Evolutionary conservation across 2,797 vertebrate genomes (phyloP).

Genomic region (Phataginus tetradactyla): DNA sequence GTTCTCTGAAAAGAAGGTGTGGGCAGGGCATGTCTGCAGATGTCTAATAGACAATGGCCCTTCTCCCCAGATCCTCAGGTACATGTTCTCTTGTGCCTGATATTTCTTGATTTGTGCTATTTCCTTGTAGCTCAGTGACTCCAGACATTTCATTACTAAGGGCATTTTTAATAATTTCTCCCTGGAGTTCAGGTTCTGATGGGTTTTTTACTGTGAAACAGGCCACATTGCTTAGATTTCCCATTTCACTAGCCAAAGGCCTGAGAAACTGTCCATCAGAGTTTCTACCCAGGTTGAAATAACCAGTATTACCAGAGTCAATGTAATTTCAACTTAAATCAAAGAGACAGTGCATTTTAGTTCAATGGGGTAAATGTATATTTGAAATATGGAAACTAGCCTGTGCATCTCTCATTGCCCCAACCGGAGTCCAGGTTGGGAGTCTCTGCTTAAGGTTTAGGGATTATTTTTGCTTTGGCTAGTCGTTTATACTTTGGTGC

Average conservation of each 20-base stretch:
- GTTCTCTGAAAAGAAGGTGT: not conserved
- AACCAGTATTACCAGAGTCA: not conserved
- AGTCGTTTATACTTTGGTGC: not conserved
- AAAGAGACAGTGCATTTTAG: not conserved
- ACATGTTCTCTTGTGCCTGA: not conserved
- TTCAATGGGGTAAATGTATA: not conserved
- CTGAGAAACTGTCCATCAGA: not conserved
- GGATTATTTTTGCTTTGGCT: not conserved
- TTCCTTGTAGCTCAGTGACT: not conserved
- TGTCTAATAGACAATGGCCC: accelerated
- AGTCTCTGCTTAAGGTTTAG: not conserved
- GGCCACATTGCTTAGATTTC: not conserved
- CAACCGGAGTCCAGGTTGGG: not conserved
- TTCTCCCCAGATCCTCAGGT: not conserved
- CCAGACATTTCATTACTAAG: not conserved
- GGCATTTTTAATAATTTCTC: not conserved
- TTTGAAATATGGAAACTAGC: not conserved
- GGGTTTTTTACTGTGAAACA: not conserved
- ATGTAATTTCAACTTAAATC: not conserved
- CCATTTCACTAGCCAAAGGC: not conserved
- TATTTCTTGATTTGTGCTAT: not conserved
- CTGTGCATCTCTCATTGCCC: not conserved
- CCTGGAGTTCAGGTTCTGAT: not conserved
- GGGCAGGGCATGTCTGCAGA: too few species aligned
- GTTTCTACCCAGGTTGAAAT: not conserved